phyloP scores from a whole-genome alignment of 2,888 invertebrate genomes.

The Heteropelma amictum region DNA sequence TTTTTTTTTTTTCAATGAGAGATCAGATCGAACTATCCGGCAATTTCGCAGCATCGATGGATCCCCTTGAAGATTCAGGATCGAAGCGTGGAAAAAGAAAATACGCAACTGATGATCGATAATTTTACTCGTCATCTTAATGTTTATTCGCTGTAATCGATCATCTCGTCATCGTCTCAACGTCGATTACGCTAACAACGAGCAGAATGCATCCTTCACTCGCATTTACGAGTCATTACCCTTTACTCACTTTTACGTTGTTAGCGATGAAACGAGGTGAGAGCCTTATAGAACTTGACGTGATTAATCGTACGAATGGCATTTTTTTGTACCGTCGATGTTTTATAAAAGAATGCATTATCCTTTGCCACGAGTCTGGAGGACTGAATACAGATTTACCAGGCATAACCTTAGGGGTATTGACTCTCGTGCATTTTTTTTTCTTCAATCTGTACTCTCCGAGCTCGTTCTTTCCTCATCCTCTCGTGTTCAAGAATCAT shows the following conservation, averaged over 20 bases:
- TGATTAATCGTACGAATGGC: background rate
- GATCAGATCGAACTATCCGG: too few relatives aligned
- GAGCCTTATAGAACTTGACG: too few relatives aligned
- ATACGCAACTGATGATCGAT: too few relatives aligned
- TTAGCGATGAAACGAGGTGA: background rate
- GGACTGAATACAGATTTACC: background rate
- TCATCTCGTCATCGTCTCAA: conserved; percentile 17
- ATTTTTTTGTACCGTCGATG: background rate
- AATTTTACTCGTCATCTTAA: too few relatives aligned
- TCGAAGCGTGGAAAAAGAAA: too few relatives aligned
- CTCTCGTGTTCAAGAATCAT: background rate
- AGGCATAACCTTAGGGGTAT: background rate
- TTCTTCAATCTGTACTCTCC: background rate
- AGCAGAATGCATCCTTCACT: background rate
- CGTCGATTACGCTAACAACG: conserved; percentile 6
- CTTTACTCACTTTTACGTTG: too few relatives aligned
- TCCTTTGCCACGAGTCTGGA: background rate
- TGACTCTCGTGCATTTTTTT: background rate
- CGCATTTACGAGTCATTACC: conserved; percentile 9
- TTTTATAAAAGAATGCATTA: background rate
- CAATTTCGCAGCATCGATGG: too few relatives aligned
- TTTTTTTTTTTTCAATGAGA: too few relatives aligned
- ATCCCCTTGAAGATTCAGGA: too few relatives aligned
- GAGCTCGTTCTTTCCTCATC: background rate
- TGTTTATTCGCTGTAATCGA: too few relatives aligned